phyloP scores from a whole-genome alignment of 2,113 vertebrate genomes.

The Acrocephalus kingi region DNA sequence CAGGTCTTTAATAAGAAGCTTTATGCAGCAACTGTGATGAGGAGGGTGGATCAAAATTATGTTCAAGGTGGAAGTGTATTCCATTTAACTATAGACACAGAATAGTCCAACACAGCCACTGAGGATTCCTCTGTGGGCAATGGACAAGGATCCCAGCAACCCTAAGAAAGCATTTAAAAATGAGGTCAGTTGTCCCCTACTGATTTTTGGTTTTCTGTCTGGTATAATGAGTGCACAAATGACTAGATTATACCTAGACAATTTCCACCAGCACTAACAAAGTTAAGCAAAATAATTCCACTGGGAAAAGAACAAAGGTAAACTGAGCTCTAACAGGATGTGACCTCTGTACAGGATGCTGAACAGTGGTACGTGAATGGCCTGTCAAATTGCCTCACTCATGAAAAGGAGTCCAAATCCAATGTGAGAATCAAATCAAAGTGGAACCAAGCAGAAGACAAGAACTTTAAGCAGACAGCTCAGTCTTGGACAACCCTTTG shows the following conservation, averaged over 20 bases:
- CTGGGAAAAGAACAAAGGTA: not conserved
- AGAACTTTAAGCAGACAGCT: not conserved
- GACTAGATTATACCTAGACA: not conserved
- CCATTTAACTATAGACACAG: not conserved
- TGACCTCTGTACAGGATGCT: no score
- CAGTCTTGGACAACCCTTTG: not conserved
- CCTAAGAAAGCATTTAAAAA: rapidly evolving
- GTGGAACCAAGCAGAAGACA: not conserved
- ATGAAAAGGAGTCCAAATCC: not conserved
- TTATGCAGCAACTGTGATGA: not conserved
- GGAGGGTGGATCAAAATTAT: not conserved
- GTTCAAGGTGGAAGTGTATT: not conserved
- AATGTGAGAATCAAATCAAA: not conserved
- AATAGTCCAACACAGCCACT: not conserved
- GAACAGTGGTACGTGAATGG: not conserved
- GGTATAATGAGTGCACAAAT: not conserved
- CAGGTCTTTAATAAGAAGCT: slow-evolving; percentile 22
- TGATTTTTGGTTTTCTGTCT: not conserved
- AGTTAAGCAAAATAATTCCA: not conserved
- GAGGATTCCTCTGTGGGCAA: not conserved
- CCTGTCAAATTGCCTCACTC: not conserved
- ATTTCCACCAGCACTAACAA: not conserved
- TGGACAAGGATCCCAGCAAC: not conserved
- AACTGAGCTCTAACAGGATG: not conserved
- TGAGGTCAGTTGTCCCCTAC: not conserved